Base-by-base conservation (phyloP, 2,797 vertebrate species). In the Amphiprion clarkii region DNA sequence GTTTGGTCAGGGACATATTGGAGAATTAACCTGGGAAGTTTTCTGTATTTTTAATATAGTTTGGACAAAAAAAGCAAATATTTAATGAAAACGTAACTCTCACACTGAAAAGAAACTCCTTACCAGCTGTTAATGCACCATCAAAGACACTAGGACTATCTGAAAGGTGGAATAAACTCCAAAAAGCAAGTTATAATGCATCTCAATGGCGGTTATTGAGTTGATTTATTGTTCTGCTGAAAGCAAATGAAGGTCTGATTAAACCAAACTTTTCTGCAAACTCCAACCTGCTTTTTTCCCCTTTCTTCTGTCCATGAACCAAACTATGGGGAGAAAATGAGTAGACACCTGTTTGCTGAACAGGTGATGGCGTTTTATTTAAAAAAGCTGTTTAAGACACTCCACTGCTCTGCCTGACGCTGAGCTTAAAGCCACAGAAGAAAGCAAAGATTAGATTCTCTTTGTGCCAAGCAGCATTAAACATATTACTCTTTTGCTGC, bases 401-500 rank as follows among this genome's bases (percentile, higher is more conserved):
- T 92, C 91, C 25, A 71, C 55, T 74, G 44, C 27, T 14, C 65
- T 36, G 60, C 86, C 90, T 88, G 90, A 93, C 82, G 5, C 91
- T 84, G 86, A 90, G 86, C 90, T 94, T 94, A 91, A 86, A 93
- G 91, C 93, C 93, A 95, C 91, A 95, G 94, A 96, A 96, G 93
- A 95, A 94, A 95, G 94, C 79, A 58, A 93, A 96, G 95, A 96
- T 97, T 96, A 95, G 93, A 76, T 92, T 89, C 91, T 93, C 93
- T 97, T 96, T 97, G 95, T 95, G 94, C 86, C 79, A 59, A 86
- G 91, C 89, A 93, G 95, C 96, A 94, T 97, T 95, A 96, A 96
- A 97, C 96, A 97, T 96, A 97, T 96, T 94, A 94, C 95, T 94
- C 95, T 94, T 96, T 97, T 97, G 96, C 95, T 96, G 96, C 92